Evolutionary conservation across 2,797 vertebrate species (phyloP).

Genomic region (Anguilla marmorata): DNA sequence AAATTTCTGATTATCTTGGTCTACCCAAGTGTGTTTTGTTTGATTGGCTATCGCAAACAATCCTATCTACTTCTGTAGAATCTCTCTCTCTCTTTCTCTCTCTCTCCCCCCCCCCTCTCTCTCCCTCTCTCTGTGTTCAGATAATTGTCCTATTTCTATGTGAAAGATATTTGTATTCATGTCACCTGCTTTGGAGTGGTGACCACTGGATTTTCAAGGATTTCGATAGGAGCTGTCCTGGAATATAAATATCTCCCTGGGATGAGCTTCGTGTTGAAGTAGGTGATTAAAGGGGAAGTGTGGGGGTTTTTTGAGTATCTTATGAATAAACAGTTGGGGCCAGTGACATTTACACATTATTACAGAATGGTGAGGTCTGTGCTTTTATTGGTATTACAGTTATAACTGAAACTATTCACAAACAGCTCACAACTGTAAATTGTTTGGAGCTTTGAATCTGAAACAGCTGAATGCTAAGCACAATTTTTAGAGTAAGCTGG

Average conservation of each 20-base stretch:
- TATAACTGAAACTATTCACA: background rate
- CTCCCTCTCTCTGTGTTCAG: background rate
- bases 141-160: constrained; percentile 16
- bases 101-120: too few species aligned
- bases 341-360: background rate
- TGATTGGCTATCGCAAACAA: background rate
- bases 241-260: constrained; percentile 15
- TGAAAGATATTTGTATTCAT: constrained; percentile 25
- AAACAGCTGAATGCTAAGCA: background rate
- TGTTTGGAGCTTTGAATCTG: background rate
- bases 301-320: constrained; percentile 3
- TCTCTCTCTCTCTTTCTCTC: background rate
- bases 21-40: background rate
- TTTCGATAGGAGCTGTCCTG: background rate
- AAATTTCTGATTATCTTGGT: background rate
- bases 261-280: background rate
- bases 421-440: background rate
- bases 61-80: background rate
- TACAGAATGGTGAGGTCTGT: background rate
- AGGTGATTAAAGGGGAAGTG: background rate
- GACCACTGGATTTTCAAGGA: constrained; percentile 23
- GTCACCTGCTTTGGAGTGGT: constrained; percentile 18
- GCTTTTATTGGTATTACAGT: constrained; percentile 7
- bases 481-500: background rate
- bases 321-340: constrained; percentile 14